Conservation (phyloP, 2,888 invertebrate species). For the Carterocephalus palaemon region DNA sequence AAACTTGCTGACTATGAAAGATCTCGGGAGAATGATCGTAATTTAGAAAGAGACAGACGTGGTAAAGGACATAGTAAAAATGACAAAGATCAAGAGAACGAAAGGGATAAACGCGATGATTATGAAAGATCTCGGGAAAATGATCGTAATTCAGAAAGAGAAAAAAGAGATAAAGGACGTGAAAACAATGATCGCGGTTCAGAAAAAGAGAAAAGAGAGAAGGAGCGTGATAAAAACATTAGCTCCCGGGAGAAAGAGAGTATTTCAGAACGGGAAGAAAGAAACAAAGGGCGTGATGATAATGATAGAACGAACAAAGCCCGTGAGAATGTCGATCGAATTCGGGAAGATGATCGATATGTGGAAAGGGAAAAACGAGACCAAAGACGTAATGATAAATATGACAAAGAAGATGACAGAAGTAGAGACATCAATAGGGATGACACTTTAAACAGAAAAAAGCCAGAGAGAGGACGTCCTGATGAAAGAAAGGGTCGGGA, state of each 20-base stretch:
- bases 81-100: not conserved
- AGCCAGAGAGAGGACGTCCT: too few species aligned
- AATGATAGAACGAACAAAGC: too few species aligned
- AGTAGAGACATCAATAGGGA: too few species aligned
- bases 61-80: not conserved
- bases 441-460: too few species aligned
- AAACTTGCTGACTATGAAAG: not conserved
- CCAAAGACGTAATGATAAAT: not conserved
- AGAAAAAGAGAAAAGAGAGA: slow-evolving; percentile 8
- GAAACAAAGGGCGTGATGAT: slow-evolving; percentile 14
- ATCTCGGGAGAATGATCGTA: slow-evolving; percentile 14
- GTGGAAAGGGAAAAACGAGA: too few species aligned
- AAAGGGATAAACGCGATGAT: not conserved
- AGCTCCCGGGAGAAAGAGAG: slow-evolving; percentile 12
- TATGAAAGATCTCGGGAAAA: slow-evolving; percentile 2
- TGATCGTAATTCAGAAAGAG: slow-evolving; percentile 14
- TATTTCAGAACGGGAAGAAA: slow-evolving; percentile 5
- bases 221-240: not conserved
- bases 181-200: slow-evolving; percentile 12
- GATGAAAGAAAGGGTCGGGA: too few species aligned
- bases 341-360: too few species aligned
- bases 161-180: slow-evolving; percentile 8
- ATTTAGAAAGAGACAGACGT: slow-evolving; percentile 8
- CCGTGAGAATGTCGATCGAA: too few species aligned
- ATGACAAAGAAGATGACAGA: too few species aligned